Evolutionary conservation across 2,797 vertebrate genomes (phyloP), one percentile per base, ranked within the genome.

Genomic region (Lates japonicus): DNA sequence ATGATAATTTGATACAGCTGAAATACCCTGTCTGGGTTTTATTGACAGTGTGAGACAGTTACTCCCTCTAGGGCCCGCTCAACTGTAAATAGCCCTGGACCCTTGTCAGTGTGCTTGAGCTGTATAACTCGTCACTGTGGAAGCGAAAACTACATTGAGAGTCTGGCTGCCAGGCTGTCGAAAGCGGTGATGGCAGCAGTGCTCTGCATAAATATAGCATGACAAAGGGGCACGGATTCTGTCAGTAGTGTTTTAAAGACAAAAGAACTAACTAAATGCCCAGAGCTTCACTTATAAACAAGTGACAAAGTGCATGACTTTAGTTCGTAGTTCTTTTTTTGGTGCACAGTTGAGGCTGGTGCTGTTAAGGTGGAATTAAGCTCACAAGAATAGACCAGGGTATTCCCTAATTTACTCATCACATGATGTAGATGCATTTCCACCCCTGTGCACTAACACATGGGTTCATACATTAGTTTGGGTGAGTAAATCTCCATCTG

Each of bases 1-100:
- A 41, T 0, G 4, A 62, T 82, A 29, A 68, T 79, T 81, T 64
- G 55, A 55, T 61, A 20, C 44, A 22, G 58, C 60, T 78, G 74
- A 42, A 76, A 70, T 16, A 25, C 54, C 62, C 59, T 2, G 35
- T 33, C 52, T 71, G 57, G 48, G 17, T n/a, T 80, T 76, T 84
- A 88, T 86, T 88, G 81, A 81, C 69, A 55, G 49, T 22, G 68
- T 31, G 46, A 77, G 74, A 60, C 49, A 31, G 74, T 58, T 33
- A 39, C 71, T 61, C 55, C 63, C 63, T 66, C 35, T 16, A 3
- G 48, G 74, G 55, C 39, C 33, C 7, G 37, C n/a, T 83, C 41
- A 6, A 2, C 71, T 66, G 39, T 79, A 83, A 83, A 85, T 65
- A 51, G 48, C 64, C 51, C 12, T 19, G 65, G 37, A 68, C 62